These are phyloP conservation scores for Ellobium chinense DNA, from an alignment of 2,888 invertebrate species.

Conservation along the genomic window DNA sequence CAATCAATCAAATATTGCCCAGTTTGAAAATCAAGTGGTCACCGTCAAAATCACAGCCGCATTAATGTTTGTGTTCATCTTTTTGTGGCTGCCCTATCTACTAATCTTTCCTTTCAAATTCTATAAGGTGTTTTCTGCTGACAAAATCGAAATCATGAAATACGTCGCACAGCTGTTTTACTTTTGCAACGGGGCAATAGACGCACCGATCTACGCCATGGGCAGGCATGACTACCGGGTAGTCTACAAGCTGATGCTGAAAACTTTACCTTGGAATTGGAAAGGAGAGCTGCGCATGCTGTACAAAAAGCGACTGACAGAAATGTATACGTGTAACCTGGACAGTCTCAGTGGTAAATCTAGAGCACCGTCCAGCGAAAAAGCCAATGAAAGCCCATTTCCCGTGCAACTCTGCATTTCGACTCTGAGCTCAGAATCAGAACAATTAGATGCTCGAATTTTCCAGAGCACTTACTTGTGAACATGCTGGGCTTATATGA, in stretches of 20 bases:
- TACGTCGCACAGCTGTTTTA: background rate
- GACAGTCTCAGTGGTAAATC: no score
- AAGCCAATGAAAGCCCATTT: no score
- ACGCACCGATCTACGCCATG: conserved; percentile 4
- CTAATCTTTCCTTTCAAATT: background rate
- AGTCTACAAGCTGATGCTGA: background rate
- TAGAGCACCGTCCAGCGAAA: no score
- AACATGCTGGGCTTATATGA: no score
- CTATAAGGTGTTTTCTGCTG: background rate
- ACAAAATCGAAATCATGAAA: background rate
- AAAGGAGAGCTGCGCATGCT: background rate
- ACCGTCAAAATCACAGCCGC: background rate
- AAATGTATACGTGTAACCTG: no score
- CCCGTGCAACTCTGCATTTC: no score
- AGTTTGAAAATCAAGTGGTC: background rate
- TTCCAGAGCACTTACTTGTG: no score
- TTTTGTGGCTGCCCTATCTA: conserved; percentile 17
- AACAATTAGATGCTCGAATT: no score
- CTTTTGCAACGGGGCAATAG: background rate
- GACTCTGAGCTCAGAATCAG: no score
- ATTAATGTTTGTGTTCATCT: conserved; percentile 13
- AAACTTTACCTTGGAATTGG: background rate
- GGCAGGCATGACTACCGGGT: background rate
- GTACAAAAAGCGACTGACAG: no score
- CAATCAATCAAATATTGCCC: background rate